Evolutionary conservation across 2,888 invertebrate species (phyloP).

Genomic region (Mactromeris polynyma): DNA sequence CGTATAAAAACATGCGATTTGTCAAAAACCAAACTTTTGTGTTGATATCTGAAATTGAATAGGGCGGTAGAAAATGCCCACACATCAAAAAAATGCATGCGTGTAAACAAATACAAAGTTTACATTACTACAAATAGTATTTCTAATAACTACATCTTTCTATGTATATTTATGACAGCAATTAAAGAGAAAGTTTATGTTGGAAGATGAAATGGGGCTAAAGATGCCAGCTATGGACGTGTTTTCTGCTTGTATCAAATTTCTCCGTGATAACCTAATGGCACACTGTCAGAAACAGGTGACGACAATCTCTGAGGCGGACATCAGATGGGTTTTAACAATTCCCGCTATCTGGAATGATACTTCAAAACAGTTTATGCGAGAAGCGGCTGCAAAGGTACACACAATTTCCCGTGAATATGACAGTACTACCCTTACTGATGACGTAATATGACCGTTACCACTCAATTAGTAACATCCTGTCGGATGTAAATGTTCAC

Average conservation of each 20-base stretch:
- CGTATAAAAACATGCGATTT: too few relatives aligned
- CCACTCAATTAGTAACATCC: too few relatives aligned
- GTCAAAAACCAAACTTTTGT: too few relatives aligned
- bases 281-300: background rate
- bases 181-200: conserved; percentile 49
- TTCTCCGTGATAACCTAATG: conserved; percentile 41
- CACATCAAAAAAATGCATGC: too few relatives aligned
- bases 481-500: too few relatives aligned
- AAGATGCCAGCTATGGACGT: conserved; percentile 57
- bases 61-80: too few relatives aligned
- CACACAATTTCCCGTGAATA: background rate
- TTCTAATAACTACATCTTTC: too few relatives aligned
- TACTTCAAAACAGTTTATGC: conserved; percentile 60
- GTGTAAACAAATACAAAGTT: too few relatives aligned
- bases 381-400: conserved; percentile 54
- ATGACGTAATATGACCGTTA: too few relatives aligned
- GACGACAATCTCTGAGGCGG: background rate
- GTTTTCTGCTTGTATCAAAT: conserved; percentile 48
- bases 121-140: too few relatives aligned
- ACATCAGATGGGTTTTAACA: conserved; percentile 59
- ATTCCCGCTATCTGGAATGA: conserved; percentile 64
- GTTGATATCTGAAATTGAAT: too few relatives aligned
- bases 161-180: conserved; percentile 1
- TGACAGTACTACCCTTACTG: too few relatives aligned
- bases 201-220: conserved; percentile 54